These are phyloP conservation scores for Chitala chitala DNA, from an alignment of 2,113 vertebrate species.

Conservation along the genomic window DNA sequence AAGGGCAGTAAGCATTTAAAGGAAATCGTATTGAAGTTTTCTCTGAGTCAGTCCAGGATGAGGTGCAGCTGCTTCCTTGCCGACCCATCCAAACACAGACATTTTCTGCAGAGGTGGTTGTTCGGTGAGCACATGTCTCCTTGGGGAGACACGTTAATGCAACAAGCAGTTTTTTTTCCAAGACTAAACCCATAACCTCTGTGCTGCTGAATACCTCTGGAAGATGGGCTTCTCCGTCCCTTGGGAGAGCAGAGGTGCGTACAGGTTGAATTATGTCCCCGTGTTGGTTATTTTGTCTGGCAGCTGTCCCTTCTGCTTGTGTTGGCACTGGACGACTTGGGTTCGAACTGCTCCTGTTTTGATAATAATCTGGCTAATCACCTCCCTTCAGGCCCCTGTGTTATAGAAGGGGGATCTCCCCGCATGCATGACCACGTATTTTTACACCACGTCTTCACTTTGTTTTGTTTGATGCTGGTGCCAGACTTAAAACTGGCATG, in stretches of 20 bases:
- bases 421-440: constrained; percentile 31
- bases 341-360: constrained; percentile 57
- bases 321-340: constrained; percentile 43
- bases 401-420: constrained; percentile 33
- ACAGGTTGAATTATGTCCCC: constrained; percentile 28
- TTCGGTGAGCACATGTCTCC: neutral
- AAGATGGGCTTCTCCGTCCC: constrained; percentile 17
- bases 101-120: constrained; percentile 12
- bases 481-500: neutral
- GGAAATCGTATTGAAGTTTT: too few species aligned
- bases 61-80: too few species aligned
- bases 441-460: constrained; percentile 12
- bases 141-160: constrained; percentile 3
- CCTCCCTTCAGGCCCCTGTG: constrained; percentile 34
- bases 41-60: too few species aligned
- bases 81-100: neutral
- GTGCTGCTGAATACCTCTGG: constrained; percentile 9
- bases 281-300: constrained; percentile 52
- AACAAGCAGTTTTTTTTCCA: constrained; percentile 25
- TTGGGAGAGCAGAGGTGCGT: constrained; percentile 26
- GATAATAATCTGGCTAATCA: constrained; percentile 51
- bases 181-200: neutral
- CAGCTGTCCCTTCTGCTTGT: constrained; percentile 57
- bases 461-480: constrained; percentile 3
- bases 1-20: too few species aligned